Evolutionary conservation across 2,888 invertebrate species (phyloP), one percentile per base, ranked within the genome.

Genomic region (Brachyopa scutellaris): DNA sequence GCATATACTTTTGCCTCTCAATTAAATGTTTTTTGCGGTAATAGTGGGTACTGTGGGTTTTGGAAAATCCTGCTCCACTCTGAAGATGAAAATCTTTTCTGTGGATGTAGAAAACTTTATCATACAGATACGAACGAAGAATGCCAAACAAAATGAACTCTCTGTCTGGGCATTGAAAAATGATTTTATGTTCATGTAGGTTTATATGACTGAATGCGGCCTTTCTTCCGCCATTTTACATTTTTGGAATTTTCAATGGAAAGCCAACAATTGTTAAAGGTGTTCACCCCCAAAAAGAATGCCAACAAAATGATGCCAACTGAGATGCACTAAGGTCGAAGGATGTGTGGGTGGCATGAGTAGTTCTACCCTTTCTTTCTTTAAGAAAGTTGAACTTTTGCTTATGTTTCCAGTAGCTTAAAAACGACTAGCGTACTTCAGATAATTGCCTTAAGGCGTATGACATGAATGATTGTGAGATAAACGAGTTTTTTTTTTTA

Each of bases 1-100:
- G n/a, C n/a, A n/a, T n/a, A n/a, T n/a, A 66, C 59, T 72, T 80
- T 76, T 64, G 62, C 57, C 45, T 74, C 79, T 69, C 74, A 80
- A 74, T 69, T 80, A 69, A 74, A 69, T 67, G 73, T 49, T 72
- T 21, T 61, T 8, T 47, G 59, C n/a, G 61, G 40, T 17, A 49
- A 11, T 13, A 42, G 42, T 6, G 8, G 15, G 9, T 31, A n/a
- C 9, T 8, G 11, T n/a, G 21, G n/a, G 1, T 7, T 21, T 15
- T 1, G 38, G 55, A 15, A 38, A 51, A 11, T 31, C 8, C 29
- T 13, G 45, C 15, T 55, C 23, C 36, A 11, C 21, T 9, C 31
- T 2, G 19, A 42, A 31, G 53, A 66, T 8, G 42, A 42, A 33
- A 42, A 29, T 53, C 53, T 19, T 9, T 31, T 29, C n/a, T 21